A percentile compares a stretch with the other conserved stretches of the same genome.
These are phyloP conservation scores for Unio pictorum DNA, from an alignment of 2,888 invertebrate genomes.

Conservation along the genomic window DNA sequence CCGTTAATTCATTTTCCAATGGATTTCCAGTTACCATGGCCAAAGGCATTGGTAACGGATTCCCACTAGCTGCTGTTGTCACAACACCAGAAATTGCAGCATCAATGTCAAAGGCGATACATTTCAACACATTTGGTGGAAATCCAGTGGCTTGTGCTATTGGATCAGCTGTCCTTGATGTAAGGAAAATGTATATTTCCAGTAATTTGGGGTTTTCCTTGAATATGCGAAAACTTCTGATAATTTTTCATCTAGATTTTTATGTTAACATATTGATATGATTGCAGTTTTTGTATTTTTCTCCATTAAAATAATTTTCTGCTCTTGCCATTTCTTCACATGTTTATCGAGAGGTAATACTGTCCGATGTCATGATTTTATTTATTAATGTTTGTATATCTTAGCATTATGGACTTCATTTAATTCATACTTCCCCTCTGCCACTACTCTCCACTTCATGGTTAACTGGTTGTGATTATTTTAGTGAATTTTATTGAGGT, in stretches of 20 bases:
- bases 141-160: slow-evolving; percentile 92
- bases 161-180: slow-evolving; percentile 93
- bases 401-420: too few species aligned
- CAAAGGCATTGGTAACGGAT: slow-evolving; percentile 85
- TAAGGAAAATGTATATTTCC: slow-evolving; percentile 71
- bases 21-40: slow-evolving; percentile 67
- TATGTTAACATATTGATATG: not conserved
- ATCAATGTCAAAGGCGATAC: slow-evolving; percentile 82
- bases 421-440: too few species aligned
- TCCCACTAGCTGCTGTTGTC: slow-evolving; percentile 94
- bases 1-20: too few species aligned
- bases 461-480: too few species aligned
- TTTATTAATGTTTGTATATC: too few species aligned
- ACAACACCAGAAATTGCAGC: slow-evolving; percentile 91
- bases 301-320: too few species aligned
- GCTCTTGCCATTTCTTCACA: too few species aligned
- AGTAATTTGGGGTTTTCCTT: not conserved
- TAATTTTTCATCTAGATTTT: not conserved
- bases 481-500: too few species aligned
- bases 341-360: too few species aligned
- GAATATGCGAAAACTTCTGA: not conserved
- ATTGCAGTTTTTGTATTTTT: not conserved
- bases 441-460: too few species aligned
- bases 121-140: slow-evolving; percentile 97
- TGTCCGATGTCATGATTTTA: too few species aligned